Base-by-base conservation (phyloP, 2,888 invertebrate species). In the Balanococcus diminutus region DNA sequence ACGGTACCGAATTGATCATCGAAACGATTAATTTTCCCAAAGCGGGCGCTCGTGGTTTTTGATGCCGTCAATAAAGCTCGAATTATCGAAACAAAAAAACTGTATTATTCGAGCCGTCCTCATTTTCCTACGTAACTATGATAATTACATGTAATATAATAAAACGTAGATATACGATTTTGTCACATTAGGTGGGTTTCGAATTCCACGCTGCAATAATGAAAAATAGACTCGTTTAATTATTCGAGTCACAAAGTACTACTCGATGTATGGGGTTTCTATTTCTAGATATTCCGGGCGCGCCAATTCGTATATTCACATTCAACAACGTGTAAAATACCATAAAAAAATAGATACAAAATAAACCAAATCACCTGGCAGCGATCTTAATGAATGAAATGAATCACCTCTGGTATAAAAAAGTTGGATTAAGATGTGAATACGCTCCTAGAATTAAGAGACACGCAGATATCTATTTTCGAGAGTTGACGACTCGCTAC, bases 301-400 rank as follows among this genome's bases (percentile, higher is more conserved):
- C 75, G 75, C 31, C 0, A 8, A 19, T 72, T 61, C 22, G 61
- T 25, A 2, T 16, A 19, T 61, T 61, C 9, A 14, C 14, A 4
- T 51, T 4, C 14, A 51, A 14, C 51, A 19, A 32, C 31, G 31
- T 22, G 56, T 56, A 56, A 42, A 42, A 25, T 51, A 72, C 9
- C n/a, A 28, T 67, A n/a, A 11, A 79, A 72, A 32, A 72, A 79
- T n/a, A 79, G 19, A 67, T 16, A 67, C 67, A 25, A 22, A 25
- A 61, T 67, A 16, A 67, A 67, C 67, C 67, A 28, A 67, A 79
- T 79, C 75, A 79, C 75, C 75, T 79, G 75, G 75, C 75, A 79
- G 75, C 32, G 32, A 79, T 79, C 19, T n/a, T 79, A 79, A 36
- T 79, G 75, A 79, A 79, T 79, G 36, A 79, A 79, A 79, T 79